Evolutionary conservation across 2,113 vertebrate genomes (phyloP), one percentile per base, ranked within the genome.

Genomic region (Bombycilla garrulus): DNA sequence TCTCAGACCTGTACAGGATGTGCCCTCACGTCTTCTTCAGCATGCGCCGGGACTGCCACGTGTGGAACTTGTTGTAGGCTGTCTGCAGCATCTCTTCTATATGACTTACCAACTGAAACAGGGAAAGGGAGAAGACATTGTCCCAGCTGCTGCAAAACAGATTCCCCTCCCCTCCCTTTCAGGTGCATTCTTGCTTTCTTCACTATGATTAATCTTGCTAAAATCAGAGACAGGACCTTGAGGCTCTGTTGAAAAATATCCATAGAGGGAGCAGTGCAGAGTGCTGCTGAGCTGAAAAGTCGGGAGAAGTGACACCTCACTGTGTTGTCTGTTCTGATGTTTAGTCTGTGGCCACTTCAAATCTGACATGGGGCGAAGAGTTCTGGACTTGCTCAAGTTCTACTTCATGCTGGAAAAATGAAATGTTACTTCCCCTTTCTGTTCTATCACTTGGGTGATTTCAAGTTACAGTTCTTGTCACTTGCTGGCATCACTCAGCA

Each of bases 61-160:
- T 97, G 57, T 99, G 99, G 93, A 99, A 99, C 97, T 99, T 99
- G 97, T 98, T 99, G 97, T 99, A 99, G 70, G 99, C 99, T 1
- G 98, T 98, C 97, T 99, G 99, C 54, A 99, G 92, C 99, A 99
- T 99, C 96, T 99, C 99, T 97, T 99, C 99, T 98, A 99, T 98
- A 97, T 99, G 99, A 89, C 98, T 98, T 47, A 99, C 96, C 94
- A 99, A 96, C 99, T 99, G 98, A 71, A 96, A 98, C 56, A 84
- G 92, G 50, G 96, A 86, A 36, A 81, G 42, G 16, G 1, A 54
- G 60, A 72, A 29, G 82, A 81, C 44, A 36, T 38, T 38, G 56
- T 71, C 38, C 33, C 50, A 85, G 58, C 44, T 71, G 74, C 15
- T 31, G n/a, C 50, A 71, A 90, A 90, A 74, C 18, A 65, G 13